Conservation (phyloP, 2,888 invertebrate species). For the Zootermopsis nevadensis region DNA sequence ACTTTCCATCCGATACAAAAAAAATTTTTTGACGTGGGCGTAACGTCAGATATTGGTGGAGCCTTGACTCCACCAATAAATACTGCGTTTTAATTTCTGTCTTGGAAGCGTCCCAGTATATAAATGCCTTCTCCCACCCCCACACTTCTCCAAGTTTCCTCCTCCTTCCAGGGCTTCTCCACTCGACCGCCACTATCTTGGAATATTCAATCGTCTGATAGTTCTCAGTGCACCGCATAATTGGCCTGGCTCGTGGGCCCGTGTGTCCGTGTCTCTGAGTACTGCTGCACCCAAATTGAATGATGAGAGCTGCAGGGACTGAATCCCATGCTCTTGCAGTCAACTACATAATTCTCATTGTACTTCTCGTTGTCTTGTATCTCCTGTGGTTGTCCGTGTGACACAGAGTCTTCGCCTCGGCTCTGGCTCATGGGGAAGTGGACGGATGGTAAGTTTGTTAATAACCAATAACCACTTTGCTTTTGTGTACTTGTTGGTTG, state of each 20-base stretch:
- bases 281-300: background rate
- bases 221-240: background rate
- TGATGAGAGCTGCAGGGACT: background rate
- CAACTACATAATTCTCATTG: background rate
- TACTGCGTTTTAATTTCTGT: slow-evolving; percentile 7
- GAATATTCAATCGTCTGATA: too few species aligned
- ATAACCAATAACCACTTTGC: too few species aligned
- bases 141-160: background rate
- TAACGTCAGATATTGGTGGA: background rate
- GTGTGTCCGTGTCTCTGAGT: background rate
- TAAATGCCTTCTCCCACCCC: background rate
- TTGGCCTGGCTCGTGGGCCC: background rate
- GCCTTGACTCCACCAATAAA: background rate
- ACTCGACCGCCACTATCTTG: background rate
- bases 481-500: too few species aligned
- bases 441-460: too few species aligned
- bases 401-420: background rate
- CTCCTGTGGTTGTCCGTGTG: slow-evolving; percentile 3
- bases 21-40: background rate
- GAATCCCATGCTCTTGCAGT: slow-evolving; percentile 2
- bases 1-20: too few species aligned
- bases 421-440: too few species aligned
- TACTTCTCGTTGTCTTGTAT: background rate
- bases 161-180: background rate
- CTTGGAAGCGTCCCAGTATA: slow-evolving; percentile 3